phyloP scores from a whole-genome alignment of 2,113 vertebrate species.

The Edolisoma coerulescens region DNA sequence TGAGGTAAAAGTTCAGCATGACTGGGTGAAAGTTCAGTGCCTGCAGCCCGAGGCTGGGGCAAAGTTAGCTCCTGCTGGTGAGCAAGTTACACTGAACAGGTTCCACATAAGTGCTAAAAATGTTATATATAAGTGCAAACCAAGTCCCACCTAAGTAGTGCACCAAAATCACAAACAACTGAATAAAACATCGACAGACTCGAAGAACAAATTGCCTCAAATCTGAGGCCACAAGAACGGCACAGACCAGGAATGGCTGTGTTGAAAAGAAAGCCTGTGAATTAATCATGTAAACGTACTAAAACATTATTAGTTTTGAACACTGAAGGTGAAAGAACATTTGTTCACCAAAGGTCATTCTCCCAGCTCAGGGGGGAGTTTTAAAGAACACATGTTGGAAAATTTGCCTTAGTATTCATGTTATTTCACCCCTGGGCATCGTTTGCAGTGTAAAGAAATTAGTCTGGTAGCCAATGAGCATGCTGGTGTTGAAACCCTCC shows the following conservation, averaged over 20 bases:
- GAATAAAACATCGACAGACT: conserved; percentile 3
- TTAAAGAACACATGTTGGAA: conserved; percentile 59
- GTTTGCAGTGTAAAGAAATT: conserved; percentile 49
- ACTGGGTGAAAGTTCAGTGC: neutral
- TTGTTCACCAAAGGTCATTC: conserved; percentile 68
- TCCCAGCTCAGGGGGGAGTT: neutral
- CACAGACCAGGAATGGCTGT: conserved; percentile 12
- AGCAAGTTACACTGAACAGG: neutral
- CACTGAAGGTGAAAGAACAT: conserved; percentile 67
- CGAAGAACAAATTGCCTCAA: conserved; percentile 30
- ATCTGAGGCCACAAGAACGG: conserved; percentile 30
- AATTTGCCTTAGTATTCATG: conserved; percentile 26
- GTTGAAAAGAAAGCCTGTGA: conserved; percentile 27
- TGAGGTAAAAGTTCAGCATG: neutral
- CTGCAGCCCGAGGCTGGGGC: neutral
- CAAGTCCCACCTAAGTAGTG: neutral
- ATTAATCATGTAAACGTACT: conserved; percentile 50
- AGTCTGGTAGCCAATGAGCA: conserved; percentile 53
- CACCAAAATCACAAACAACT: neutral
- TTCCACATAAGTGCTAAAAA: neutral
- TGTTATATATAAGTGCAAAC: neutral
- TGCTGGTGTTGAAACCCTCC: conserved; percentile 34
- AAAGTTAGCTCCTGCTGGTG: neutral
- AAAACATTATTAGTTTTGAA: conserved; percentile 66
- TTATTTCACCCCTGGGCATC: conserved; percentile 63